phyloP scores from a whole-genome alignment of 2,888 invertebrate species.

The Pocota personata region DNA sequence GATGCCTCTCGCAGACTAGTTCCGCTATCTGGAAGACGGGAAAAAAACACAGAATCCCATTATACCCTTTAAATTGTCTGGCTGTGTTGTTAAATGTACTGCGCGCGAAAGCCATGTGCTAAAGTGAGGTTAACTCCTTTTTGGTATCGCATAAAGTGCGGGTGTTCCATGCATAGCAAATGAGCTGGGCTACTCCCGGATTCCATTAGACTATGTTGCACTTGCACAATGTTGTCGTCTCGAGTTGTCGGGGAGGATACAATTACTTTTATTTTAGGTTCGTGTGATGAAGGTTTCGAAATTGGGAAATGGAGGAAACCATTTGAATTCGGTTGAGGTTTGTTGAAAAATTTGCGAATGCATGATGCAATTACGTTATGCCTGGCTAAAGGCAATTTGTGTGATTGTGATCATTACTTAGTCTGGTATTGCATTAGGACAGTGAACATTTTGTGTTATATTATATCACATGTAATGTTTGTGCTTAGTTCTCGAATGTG shows the following conservation, averaged over 20 bases:
- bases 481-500: too few species aligned
- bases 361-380: not conserved
- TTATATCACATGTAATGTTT: too few species aligned
- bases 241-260: not conserved
- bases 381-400: not conserved
- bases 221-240: not conserved
- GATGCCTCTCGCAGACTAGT: slow-evolving; percentile 16
- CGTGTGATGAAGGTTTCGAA: not conserved
- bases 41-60: slow-evolving; percentile 76
- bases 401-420: not conserved
- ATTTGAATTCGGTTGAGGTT: not conserved
- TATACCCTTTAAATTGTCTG: slow-evolving; percentile 82
- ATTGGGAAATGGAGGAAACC: slow-evolving; percentile 2
- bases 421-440: too few species aligned
- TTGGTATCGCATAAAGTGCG: slow-evolving; percentile 58
- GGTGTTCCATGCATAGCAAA: slow-evolving; percentile 74
- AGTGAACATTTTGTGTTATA: too few species aligned
- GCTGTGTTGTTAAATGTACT: slow-evolving; percentile 24
- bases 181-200: slow-evolving; percentile 52
- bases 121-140: slow-evolving; percentile 67
- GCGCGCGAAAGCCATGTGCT: slow-evolving; percentile 35
- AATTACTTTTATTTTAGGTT: not conserved
- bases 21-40: not conserved
- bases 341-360: not conserved
- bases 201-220: slow-evolving; percentile 42